A percentile compares a stretch with the other conserved stretches of the same genome.
Conservation (phyloP, 2,797 vertebrate genomes). For the Dipus sagitta region DNA sequence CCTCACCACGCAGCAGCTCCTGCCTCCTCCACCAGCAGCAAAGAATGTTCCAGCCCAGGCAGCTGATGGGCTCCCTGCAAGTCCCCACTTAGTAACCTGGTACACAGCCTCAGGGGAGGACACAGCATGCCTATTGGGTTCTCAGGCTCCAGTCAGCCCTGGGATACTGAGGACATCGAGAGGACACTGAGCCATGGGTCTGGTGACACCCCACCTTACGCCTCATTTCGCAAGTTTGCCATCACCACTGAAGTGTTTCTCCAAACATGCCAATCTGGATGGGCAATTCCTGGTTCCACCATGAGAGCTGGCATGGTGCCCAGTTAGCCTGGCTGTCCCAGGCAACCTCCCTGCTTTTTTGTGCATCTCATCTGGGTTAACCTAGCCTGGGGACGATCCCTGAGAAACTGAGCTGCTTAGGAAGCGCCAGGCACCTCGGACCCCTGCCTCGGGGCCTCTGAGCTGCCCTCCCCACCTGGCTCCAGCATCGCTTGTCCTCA, state of each 20-base stretch:
- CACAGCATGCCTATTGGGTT: neutral
- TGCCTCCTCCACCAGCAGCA: neutral
- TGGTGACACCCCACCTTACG: neutral
- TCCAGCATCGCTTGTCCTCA: neutral
- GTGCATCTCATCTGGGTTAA: neutral
- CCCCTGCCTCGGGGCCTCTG: neutral
- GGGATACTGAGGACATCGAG: neutral
- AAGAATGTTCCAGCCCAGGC: neutral
- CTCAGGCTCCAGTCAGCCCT: neutral
- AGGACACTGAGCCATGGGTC: too few species aligned
- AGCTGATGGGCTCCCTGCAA: too few species aligned
- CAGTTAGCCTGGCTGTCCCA: neutral
- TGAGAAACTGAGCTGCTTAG: neutral
- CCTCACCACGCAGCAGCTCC: neutral
- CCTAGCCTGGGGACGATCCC: neutral
- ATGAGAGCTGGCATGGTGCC: accelerated
- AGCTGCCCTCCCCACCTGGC: neutral
- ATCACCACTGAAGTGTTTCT: neutral
- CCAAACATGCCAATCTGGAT: neutral
- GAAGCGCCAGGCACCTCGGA: neutral
- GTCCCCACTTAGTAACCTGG: neutral
- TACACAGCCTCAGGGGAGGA: neutral
- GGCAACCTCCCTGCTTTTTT: neutral
- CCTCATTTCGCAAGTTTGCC: neutral
- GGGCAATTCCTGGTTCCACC: neutral